Conservation (phyloP, 2,797 vertebrate species). For the Myotis vivesi region DNA sequence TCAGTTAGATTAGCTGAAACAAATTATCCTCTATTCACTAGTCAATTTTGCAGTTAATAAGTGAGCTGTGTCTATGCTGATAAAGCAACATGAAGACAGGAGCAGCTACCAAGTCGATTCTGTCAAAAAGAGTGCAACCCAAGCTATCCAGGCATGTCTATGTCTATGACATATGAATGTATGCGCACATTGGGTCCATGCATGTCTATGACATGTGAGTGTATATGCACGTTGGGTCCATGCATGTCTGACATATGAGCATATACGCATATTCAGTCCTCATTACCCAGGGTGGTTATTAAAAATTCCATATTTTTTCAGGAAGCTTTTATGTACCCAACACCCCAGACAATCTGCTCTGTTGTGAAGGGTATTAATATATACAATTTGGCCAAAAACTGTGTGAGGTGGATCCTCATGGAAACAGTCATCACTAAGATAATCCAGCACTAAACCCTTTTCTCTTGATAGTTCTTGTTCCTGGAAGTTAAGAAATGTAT, state of each 20-base stretch:
- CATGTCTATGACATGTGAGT: not conserved
- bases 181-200: not conserved
- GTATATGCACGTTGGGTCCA: not conserved
- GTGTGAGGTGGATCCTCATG: not conserved
- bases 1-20: not conserved
- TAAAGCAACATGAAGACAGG: not conserved
- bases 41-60: conserved; percentile 4
- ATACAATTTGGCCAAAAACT: not conserved
- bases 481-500: not conserved
- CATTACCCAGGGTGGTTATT: not conserved
- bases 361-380: not conserved
- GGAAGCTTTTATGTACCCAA: not conserved
- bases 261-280: rapidly evolving
- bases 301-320: not conserved
- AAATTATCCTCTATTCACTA: not conserved
- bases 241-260: not conserved
- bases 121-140: not conserved
- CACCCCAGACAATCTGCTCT: not conserved
- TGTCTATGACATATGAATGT: not conserved
- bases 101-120: not conserved
- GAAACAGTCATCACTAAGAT: not conserved
- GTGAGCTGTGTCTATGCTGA: not conserved
- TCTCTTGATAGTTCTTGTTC: not conserved
- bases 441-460: not conserved
- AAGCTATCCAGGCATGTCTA: rapidly evolving